Percentiles rank a stretch among this genome's conserved stretches.
Conservation (phyloP, 2,113 vertebrate species). For the Amphiprion ocellaris region DNA sequence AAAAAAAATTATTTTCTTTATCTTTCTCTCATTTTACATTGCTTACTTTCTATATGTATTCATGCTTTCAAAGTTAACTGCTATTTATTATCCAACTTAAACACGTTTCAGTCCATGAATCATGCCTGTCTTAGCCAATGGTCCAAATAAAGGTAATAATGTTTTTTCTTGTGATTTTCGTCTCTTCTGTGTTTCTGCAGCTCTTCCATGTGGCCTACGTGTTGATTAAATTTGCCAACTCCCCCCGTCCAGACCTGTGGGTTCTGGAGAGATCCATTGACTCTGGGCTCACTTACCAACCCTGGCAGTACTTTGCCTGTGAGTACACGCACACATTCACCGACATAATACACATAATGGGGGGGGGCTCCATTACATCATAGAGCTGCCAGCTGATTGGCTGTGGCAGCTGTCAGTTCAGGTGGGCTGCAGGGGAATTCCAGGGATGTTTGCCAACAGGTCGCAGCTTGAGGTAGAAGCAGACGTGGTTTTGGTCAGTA, state of each 20-base stretch:
- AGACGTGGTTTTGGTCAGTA: constrained; percentile 21
- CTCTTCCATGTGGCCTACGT: constrained; percentile 98
- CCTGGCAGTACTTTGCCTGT: constrained; percentile 99
- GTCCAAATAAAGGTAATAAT: too few relatives aligned
- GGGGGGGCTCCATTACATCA: constrained; percentile 30
- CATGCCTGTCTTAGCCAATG: background rate
- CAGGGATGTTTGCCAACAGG: constrained; percentile 59
- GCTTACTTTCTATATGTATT: background rate
- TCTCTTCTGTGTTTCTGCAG: constrained; percentile 80
- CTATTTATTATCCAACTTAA: too few relatives aligned
- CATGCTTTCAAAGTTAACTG: background rate
- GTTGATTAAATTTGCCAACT: constrained; percentile 98
- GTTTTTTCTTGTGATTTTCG: background rate
- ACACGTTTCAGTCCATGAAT: background rate
- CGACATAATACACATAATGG: too few relatives aligned
- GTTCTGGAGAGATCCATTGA: constrained; percentile 94
- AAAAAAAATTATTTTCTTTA: background rate
- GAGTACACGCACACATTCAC: constrained; percentile 80
- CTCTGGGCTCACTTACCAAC: constrained; percentile 92
- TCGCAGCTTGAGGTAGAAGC: constrained; percentile 45
- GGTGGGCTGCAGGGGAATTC: constrained; percentile 70
- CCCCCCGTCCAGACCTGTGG: constrained; percentile 97
- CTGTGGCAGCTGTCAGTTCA: constrained; percentile 59
- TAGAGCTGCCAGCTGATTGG: constrained; percentile 56
- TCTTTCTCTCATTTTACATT: background rate